Base-by-base conservation (phyloP, 2,113 vertebrate species). In the Lota lota region DNA sequence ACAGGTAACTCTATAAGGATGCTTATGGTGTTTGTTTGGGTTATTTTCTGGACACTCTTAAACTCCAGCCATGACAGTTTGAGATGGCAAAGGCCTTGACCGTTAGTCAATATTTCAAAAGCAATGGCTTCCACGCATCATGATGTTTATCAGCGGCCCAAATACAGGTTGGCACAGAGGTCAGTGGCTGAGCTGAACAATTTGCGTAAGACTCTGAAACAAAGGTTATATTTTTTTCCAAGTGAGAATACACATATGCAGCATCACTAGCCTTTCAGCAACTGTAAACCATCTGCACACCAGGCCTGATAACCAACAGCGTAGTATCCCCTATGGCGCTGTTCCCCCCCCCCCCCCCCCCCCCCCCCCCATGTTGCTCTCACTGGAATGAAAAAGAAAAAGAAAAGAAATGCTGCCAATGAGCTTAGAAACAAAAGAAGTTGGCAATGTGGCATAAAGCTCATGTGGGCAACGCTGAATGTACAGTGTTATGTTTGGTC, bases 271-370 rank as follows among this genome's bases (percentile, higher is more conserved):
- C 28, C 69, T 67, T 60, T 73, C 73, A 63, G 66, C 85, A 89
- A 81, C 83, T 85, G 78, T 72, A 85, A 82, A 65, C 87, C 76
- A 85, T 88, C 74, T 68, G 71, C 66, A 72, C 82, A 75, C 82
- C 78, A 77, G 81, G 75, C 77, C 67, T 0, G 72, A 70, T 61
- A 79, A 66, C 83, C 63, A 70, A 70, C 68, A 21, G 68, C 1
- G 2, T 33, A 33, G 2, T 33, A 33, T 67, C 70, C 70, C 66
- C 74, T 36, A 11, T 19, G 28, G 68, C 56, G 70, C 69, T 65
- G 72, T 68, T n/a, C n/a, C n/a, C n/a, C n/a, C 33, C 51, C 3
- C 3, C 3, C 28, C 28, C 3, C 28, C 3, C 28, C 28, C 3
- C 3, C 3, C 28, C 28, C 28, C 28, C 28, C 28, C 28, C 28